Evolutionary conservation across 2,113 vertebrate genomes (phyloP).

Genomic region (Pipa parva): DNA sequence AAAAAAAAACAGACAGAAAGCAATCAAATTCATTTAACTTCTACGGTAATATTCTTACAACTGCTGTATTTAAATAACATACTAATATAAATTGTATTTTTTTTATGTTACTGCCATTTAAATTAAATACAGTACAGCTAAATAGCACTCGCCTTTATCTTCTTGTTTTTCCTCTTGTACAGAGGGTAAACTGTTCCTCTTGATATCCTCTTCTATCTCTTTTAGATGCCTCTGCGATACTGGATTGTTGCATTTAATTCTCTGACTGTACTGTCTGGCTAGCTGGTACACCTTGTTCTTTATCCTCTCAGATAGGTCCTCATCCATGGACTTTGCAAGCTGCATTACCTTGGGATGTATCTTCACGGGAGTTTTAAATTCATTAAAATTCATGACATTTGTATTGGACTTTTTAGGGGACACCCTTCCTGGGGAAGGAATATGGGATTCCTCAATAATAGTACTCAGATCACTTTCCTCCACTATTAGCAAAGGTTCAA

Average conservation of each 20-base stretch:
- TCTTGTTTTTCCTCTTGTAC: conserved; percentile 59
- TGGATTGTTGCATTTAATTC: conserved; percentile 76
- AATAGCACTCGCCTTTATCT: conserved; percentile 16
- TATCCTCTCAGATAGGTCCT: conserved; percentile 57
- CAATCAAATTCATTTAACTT: too few relatives aligned
- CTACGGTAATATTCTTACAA: too few relatives aligned
- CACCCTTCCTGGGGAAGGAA: conserved; percentile 44
- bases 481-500: conserved; percentile 61
- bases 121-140: too few relatives aligned
- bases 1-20: too few relatives aligned
- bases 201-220: conserved; percentile 41
- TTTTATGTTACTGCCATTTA: too few relatives aligned
- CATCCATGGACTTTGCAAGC: conserved; percentile 59
- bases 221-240: conserved; percentile 42
- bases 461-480: conserved; percentile 66
- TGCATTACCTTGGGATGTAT: conserved; percentile 53
- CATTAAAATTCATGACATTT: conserved; percentile 44
- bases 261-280: conserved; percentile 91
- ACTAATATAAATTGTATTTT: too few relatives aligned
- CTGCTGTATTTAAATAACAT: too few relatives aligned
- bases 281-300: conserved; percentile 89
- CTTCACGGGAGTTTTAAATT: conserved; percentile 8
- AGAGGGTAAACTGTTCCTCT: conserved; percentile 43
- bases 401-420: conserved; percentile 23
- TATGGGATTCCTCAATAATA: conserved; percentile 51